Evolutionary conservation across 1,140 invertebrate species (phyloP).

Genomic region (Acromyrmex heyeri): DNA sequence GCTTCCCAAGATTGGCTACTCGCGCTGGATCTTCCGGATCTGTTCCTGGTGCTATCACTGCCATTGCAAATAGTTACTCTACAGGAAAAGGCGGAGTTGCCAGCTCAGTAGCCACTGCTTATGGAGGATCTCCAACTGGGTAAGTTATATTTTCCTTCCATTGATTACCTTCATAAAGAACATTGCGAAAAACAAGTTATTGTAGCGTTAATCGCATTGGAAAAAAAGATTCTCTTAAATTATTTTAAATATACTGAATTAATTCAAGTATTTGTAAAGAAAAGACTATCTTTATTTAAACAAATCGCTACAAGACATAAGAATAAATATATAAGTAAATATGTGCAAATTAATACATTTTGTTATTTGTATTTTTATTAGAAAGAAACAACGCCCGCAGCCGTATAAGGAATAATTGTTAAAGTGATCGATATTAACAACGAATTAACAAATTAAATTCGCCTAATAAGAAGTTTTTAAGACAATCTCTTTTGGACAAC

Average conservation of each 20-base stretch:
- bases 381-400: conserved; percentile 65
- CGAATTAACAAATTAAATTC: neutral
- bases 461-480: neutral
- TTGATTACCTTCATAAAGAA: neutral
- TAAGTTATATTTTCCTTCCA: conserved; percentile 47
- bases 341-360: neutral
- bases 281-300: neutral
- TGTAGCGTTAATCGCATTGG: neutral
- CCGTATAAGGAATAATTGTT: conserved; percentile 60
- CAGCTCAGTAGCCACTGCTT: conserved; percentile 86
- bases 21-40: conserved; percentile 75
- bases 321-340: conserved; percentile 3
- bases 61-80: conserved; percentile 87
- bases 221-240: neutral
- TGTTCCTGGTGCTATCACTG: conserved; percentile 82
- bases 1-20: conserved; percentile 76
- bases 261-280: neutral
- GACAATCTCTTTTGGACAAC: neutral
- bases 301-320: neutral
- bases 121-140: conserved; percentile 82
- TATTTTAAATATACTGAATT: neutral
- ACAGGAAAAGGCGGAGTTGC: conserved; percentile 86
- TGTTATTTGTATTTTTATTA: conserved; percentile 17
- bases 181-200: neutral
- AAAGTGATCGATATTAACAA: conserved; percentile 5